Percentiles rank a stretch among this genome's conserved stretches.
These are phyloP conservation scores for Ophthalmolycus amberensis DNA, from an alignment of 2,113 vertebrate species.

Conservation along the genomic window DNA sequence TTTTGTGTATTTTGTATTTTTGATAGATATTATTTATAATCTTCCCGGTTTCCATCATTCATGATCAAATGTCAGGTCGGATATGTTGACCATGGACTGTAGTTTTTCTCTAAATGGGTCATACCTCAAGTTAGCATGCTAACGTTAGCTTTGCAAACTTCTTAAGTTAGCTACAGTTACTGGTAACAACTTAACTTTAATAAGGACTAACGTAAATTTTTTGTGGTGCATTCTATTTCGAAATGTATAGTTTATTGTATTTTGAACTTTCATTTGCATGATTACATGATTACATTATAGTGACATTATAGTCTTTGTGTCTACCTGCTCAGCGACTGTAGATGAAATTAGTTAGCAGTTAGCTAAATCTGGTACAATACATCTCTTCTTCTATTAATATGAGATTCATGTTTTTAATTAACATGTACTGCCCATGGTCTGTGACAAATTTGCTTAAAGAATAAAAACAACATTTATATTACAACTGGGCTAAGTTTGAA, in stretches of 20 bases:
- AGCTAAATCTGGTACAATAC: background rate
- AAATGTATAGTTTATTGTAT: background rate
- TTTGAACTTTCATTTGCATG: background rate
- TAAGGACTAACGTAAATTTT: no score
- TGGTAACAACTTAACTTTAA: no score
- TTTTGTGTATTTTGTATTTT: background rate
- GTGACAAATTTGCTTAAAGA: constrained; percentile 1
- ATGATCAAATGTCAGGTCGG: no score
- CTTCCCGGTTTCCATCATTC: background rate
- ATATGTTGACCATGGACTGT: background rate
- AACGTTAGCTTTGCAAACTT: no score
- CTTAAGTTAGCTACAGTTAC: no score
- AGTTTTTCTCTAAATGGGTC: background rate
- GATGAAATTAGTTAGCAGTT: background rate
- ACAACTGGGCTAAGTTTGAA: constrained; percentile 11
- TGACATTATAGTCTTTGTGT: background rate
- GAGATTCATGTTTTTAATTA: background rate
- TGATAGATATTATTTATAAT: background rate
- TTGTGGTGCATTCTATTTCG: no score
- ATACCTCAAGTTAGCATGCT: background rate
- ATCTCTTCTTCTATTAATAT: background rate
- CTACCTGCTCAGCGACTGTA: background rate
- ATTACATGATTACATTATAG: background rate
- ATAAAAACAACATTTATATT: background rate
- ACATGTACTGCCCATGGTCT: background rate